phyloP scores from a whole-genome alignment of 1,140 invertebrate genomes.

The Cyphomyrmex costatus region DNA sequence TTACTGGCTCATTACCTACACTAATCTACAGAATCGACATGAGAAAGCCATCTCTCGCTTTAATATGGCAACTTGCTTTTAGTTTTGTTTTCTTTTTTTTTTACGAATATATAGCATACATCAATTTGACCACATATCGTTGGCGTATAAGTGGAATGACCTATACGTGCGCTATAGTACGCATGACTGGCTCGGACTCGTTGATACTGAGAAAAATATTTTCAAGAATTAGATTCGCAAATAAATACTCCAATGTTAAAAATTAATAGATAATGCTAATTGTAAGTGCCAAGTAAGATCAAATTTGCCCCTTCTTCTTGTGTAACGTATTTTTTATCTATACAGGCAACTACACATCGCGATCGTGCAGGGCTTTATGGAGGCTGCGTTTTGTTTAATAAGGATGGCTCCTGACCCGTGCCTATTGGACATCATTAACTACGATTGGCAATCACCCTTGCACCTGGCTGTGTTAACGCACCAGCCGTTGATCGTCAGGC shows the following conservation, averaged over 20 bases:
- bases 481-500: slow-evolving; percentile 89
- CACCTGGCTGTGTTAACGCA: slow-evolving; percentile 92
- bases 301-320: not conserved
- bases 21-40: not conserved
- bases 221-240: not conserved
- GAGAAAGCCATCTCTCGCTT: not conserved
- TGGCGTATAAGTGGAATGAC: not conserved
- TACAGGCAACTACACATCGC: slow-evolving; percentile 92
- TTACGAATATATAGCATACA: not conserved
- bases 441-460: slow-evolving; percentile 90
- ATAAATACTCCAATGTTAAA: not conserved
- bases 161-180: not conserved
- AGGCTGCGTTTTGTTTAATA: slow-evolving; percentile 90
- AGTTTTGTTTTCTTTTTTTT: not conserved
- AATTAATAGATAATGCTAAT: slow-evolving; percentile 1
- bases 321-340: slow-evolving; percentile 14
- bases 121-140: slow-evolving; percentile 9
- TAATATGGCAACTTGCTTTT: not conserved
- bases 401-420: slow-evolving; percentile 90
- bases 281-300: not conserved
- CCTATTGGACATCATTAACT: slow-evolving; percentile 90
- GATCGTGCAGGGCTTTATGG: slow-evolving; percentile 90
- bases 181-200: not conserved
- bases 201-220: slow-evolving; percentile 5
- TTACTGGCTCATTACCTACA: too few species aligned